Conservation (phyloP, 2,797 vertebrate genomes). For the Sebastes minor region DNA sequence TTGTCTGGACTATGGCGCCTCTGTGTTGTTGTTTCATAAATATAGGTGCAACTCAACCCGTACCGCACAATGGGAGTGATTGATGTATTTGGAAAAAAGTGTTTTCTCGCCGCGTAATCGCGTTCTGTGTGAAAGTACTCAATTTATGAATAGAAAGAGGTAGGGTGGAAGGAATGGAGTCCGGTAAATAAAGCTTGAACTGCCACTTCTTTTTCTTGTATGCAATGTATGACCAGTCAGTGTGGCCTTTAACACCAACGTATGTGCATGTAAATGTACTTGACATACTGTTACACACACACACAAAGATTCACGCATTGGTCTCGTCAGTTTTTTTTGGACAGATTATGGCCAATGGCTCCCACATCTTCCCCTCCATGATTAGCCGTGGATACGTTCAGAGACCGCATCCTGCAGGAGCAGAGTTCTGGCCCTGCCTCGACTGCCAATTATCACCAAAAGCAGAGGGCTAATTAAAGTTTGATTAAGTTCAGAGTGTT, state of each 20-base stretch:
- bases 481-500: conserved; percentile 82
- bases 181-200: background rate
- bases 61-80: background rate
- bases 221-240: background rate
- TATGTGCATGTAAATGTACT: background rate
- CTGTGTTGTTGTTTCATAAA: background rate
- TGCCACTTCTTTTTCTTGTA: background rate
- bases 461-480: conserved; percentile 83
- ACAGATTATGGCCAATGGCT: conserved; percentile 39
- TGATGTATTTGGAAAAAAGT: background rate
- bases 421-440: conserved; percentile 65
- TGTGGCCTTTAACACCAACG: background rate
- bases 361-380: conserved; percentile 13
- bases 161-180: background rate
- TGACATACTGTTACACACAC: background rate
- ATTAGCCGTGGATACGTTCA: conserved; percentile 56
- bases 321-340: background rate
- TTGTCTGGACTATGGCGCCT: too few relatives aligned
- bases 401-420: conserved; percentile 50
- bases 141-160: background rate
- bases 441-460: conserved; percentile 80
- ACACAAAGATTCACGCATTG: background rate
- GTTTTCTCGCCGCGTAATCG: too few relatives aligned
- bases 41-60: background rate
- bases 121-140: background rate